phyloP scores from a whole-genome alignment of 1,140 invertebrate genomes.

The Xylocopa sonorina region DNA sequence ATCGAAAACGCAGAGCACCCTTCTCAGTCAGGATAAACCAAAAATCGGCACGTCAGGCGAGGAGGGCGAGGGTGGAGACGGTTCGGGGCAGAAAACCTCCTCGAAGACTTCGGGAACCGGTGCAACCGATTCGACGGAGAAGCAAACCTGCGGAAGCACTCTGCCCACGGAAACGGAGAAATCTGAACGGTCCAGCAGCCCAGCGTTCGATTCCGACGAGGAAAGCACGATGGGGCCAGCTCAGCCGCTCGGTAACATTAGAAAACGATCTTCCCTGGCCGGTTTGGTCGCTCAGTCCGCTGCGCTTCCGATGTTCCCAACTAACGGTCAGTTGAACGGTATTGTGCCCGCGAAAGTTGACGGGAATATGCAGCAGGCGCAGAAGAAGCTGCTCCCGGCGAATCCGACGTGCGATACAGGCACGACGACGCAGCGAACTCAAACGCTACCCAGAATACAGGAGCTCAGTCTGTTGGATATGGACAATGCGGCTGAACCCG shows the following conservation, averaged over 20 bases:
- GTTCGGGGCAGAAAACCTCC: constrained; percentile 41
- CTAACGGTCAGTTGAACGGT: constrained; percentile 84
- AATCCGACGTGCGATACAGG: constrained; percentile 71
- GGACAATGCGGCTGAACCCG: constrained; percentile 80
- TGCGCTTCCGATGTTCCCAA: constrained; percentile 82
- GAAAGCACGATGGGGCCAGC: constrained; percentile 85
- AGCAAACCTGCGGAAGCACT: constrained; percentile 39
- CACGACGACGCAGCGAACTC: constrained; percentile 78
- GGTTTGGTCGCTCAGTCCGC: constrained; percentile 85
- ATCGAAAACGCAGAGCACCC: constrained; percentile 88
- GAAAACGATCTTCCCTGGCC: constrained; percentile 84
- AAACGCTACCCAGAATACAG: constrained; percentile 86
- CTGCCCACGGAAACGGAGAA: constrained; percentile 82
- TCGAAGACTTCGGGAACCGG: constrained; percentile 39
- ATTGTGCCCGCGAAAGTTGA: constrained; percentile 81
- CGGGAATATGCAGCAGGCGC: constrained; percentile 51
- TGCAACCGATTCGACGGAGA: constrained; percentile 38
- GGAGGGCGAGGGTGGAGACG: constrained; percentile 20
- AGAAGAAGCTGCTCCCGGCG: constrained; percentile 65
- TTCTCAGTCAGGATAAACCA: constrained; percentile 88
- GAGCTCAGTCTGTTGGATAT: constrained; percentile 85
- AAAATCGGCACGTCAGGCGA: constrained; percentile 70
- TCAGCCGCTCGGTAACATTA: constrained; percentile 73
- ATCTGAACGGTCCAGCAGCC: constrained; percentile 96
- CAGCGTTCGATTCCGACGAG: constrained; percentile 97